These are phyloP conservation scores for Drosophila diplacantha DNA, from an alignment of 2,888 invertebrate species.

Conservation along the genomic window DNA sequence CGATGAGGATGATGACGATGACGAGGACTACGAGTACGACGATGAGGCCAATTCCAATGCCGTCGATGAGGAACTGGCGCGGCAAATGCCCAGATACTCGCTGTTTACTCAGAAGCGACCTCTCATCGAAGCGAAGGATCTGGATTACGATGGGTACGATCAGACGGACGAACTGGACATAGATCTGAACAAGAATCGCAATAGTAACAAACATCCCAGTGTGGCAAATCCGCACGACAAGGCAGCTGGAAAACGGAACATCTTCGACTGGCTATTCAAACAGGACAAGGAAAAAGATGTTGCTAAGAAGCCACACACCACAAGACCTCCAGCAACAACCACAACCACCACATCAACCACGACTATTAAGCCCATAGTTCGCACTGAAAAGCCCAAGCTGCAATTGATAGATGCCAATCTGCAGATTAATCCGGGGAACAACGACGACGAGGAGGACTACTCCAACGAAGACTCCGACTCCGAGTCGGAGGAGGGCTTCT, in stretches of 20 bases:
- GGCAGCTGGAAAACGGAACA: slow-evolving; percentile 54
- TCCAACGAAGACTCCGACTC: slow-evolving; percentile 33
- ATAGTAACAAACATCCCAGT: slow-evolving; percentile 47
- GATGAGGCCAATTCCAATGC: slow-evolving; percentile 13
- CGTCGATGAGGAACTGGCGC: slow-evolving; percentile 46
- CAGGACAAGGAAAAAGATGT: slow-evolving; percentile 33
- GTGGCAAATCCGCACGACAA: slow-evolving; percentile 47
- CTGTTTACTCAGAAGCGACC: slow-evolving; percentile 58
- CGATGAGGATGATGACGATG: slow-evolving; percentile 57
- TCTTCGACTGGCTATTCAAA: slow-evolving; percentile 58
- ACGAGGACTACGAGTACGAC: slow-evolving; percentile 38
- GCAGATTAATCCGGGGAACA: slow-evolving; percentile 1
- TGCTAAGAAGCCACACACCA: slow-evolving; percentile 10
- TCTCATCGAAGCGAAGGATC: slow-evolving; percentile 35
- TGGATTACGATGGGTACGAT: slow-evolving; percentile 52
- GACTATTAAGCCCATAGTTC: slow-evolving; percentile 26
- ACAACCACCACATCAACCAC: slow-evolving; percentile 8
- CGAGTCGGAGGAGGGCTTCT: slow-evolving; percentile 66
- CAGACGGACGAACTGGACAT: slow-evolving; percentile 13
- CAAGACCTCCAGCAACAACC: slow-evolving; percentile 2
- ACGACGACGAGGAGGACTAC: slow-evolving; percentile 11
- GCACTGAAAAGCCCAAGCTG: slow-evolving; percentile 24
- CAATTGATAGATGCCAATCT: slow-evolving; percentile 36
- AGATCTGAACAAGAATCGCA: slow-evolving; percentile 8
- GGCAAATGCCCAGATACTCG: slow-evolving; percentile 65